phyloP scores from a whole-genome alignment of 1,140 invertebrate genomes.

The Oppia nitens region DNA sequence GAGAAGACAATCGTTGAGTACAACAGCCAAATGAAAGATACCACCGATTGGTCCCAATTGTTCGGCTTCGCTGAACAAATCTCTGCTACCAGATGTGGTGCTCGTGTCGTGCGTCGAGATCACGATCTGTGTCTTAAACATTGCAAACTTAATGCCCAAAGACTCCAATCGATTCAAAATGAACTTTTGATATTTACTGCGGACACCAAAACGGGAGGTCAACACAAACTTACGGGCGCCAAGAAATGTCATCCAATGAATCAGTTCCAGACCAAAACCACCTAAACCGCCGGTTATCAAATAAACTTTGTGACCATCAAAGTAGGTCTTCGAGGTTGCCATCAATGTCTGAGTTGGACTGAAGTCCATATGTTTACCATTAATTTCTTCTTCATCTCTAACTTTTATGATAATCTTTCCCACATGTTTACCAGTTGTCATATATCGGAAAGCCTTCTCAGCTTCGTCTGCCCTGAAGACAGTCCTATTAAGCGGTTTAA shows the following conservation, averaged over 20 bases:
- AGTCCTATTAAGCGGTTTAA: too few relatives aligned
- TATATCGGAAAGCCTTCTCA: too few relatives aligned
- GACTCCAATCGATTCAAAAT: conserved; percentile 15
- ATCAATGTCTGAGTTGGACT: conserved; percentile 26
- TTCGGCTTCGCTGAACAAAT: conserved; percentile 48
- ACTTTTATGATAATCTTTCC: conserved; percentile 42
- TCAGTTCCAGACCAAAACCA: conserved; percentile 82
- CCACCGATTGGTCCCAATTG: conserved; percentile 46
- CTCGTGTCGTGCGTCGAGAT: conserved; percentile 49
- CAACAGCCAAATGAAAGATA: too few relatives aligned
- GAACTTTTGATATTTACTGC: conserved; percentile 40
- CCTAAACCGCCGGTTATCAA: conserved; percentile 74
- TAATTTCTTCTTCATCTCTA: conserved; percentile 16
- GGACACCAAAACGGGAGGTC: conserved; percentile 62
- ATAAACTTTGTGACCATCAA: conserved; percentile 70
- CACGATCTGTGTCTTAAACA: conserved; percentile 48
- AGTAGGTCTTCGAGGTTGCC: conserved; percentile 56
- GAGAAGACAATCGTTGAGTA: too few relatives aligned
- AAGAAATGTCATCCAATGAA: conserved; percentile 67
- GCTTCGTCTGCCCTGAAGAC: too few relatives aligned
- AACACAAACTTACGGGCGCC: conserved; percentile 68
- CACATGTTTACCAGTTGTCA: too few relatives aligned
- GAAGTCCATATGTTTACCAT: not conserved
- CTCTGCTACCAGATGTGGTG: conserved; percentile 44
- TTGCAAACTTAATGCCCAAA: conserved; percentile 47